phyloP scores from a whole-genome alignment of 2,113 vertebrate genomes.

The Calyptomena viridis region DNA sequence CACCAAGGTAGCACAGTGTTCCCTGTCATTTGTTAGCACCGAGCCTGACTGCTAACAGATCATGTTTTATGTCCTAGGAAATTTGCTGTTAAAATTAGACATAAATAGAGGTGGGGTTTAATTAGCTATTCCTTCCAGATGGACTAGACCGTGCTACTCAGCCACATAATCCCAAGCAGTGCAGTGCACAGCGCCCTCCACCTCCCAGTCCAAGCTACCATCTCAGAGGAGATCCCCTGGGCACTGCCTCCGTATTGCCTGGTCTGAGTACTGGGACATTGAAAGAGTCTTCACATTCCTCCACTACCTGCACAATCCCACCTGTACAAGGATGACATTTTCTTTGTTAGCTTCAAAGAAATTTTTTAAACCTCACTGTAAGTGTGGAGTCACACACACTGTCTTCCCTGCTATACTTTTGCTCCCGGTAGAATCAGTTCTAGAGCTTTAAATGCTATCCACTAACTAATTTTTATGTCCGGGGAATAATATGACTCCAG shows the following conservation, averaged over 20 bases:
- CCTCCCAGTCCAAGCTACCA: neutral
- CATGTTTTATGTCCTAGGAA: constrained; percentile 35
- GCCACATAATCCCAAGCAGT: neutral
- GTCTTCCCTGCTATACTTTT: neutral
- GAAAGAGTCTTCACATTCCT: neutral
- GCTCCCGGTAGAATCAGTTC: neutral
- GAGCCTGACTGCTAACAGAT: constrained; percentile 10
- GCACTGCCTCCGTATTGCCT: neutral
- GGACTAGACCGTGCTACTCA: neutral
- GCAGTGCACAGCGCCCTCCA: neutral
- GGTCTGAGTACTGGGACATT: neutral
- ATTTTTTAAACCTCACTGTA: neutral
- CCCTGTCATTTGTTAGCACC: neutral
- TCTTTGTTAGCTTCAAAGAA: neutral
- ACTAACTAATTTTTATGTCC: neutral
- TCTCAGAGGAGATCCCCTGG: neutral
- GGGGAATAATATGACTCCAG: neutral
- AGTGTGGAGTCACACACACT: neutral
- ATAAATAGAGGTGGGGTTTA: constrained; percentile 26
- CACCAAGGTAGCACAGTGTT: neutral
- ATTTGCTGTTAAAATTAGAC: constrained; percentile 48
- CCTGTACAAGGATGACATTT: neutral
- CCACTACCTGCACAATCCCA: neutral
- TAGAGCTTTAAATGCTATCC: neutral
- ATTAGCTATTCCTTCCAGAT: constrained; percentile 47